phyloP scores from a whole-genome alignment of 2,888 invertebrate genomes.

The Heliconius ismenius region DNA sequence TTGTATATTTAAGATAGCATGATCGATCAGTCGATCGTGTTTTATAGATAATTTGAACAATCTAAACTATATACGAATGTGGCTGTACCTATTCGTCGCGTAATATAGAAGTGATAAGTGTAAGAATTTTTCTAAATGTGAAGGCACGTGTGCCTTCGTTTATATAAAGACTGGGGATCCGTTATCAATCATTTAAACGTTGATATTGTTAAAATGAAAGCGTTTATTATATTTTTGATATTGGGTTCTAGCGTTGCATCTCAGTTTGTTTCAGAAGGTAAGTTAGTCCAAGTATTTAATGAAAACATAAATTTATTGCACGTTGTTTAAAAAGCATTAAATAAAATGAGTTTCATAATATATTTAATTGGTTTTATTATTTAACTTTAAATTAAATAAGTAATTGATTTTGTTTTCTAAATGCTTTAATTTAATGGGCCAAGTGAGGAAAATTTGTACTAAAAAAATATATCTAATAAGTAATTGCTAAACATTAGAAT shows the following conservation, averaged over 20 bases:
- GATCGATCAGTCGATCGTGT: conserved; percentile 25
- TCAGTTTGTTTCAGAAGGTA: conserved; percentile 61
- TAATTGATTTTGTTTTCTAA: too few species aligned
- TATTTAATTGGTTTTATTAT: too few species aligned
- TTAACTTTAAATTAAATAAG: too few species aligned
- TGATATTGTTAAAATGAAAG: conserved; percentile 58
- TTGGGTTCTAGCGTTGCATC: conserved; percentile 53
- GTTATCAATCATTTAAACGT: conserved; percentile 50
- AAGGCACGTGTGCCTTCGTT: background rate
- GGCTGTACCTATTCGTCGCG: conserved; percentile 5
- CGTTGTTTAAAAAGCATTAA: too few species aligned
- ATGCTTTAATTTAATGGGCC: too few species aligned
- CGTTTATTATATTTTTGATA: conserved; percentile 54
- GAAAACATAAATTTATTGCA: background rate
- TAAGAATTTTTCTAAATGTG: conserved; percentile 7
- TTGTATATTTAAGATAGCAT: conserved; percentile 13
- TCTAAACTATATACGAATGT: background rate
- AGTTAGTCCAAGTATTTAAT: conserved; percentile 37
- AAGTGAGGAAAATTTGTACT: background rate
- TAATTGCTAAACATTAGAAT: background rate
- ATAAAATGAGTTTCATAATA: background rate
- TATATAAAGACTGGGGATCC: conserved; percentile 51
- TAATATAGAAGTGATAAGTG: conserved; percentile 7
- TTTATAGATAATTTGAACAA: conserved; percentile 14
- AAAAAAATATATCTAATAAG: too few species aligned